Evolutionary conservation across 2,888 invertebrate genomes (phyloP), one percentile per base, ranked within the genome.

Genomic region (Eristalis pertinax): DNA sequence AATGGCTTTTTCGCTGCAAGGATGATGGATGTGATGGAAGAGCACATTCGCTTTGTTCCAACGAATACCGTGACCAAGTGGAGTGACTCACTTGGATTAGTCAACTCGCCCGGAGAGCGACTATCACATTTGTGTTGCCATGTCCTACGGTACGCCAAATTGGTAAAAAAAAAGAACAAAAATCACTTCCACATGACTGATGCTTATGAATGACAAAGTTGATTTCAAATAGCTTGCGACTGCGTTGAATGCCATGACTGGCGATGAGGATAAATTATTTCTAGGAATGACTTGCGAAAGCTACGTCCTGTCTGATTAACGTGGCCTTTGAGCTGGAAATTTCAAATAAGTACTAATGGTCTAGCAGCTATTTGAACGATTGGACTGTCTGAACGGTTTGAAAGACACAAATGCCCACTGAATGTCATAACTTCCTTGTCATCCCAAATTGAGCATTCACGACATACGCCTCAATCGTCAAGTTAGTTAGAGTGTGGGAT

Each of bases 1-100:
- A 60, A 60, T 60, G 60, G 26, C 60, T 60, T 60, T 38, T 50
- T 50, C 50, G 19, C 50, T 50, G 50, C 19, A 50, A 50, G 50
- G 50, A 50, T 50, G 50, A 50, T 50, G n/a, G 19, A 50, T 50
- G 50, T 19, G 19, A 50, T 50, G 19, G 50, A 50, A 50, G 50
- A 50, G 19, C 50, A 50, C 50, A 50, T 50, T 50, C 19, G 50
- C 50, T 19, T 19, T 50, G 50, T 19, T 50, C 7, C 19, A 19
- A 19, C 50, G n/a, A 19, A 8, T 19, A 19, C 7, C 0, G 7
- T 2, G 50, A 8, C 50, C 50, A 19, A 50, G 50, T 50, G 19
- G 50, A 19, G 8, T 50, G 50, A 50, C 50, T 50, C 19, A 50
- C 50, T 50, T 19, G 19, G 50, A 50, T 50, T 50, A 19, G 19